A percentile compares a stretch with the other conserved stretches of the same genome.
phyloP scores from a whole-genome alignment of 2,797 vertebrate genomes.

The Coracias cyanogaster region DNA sequence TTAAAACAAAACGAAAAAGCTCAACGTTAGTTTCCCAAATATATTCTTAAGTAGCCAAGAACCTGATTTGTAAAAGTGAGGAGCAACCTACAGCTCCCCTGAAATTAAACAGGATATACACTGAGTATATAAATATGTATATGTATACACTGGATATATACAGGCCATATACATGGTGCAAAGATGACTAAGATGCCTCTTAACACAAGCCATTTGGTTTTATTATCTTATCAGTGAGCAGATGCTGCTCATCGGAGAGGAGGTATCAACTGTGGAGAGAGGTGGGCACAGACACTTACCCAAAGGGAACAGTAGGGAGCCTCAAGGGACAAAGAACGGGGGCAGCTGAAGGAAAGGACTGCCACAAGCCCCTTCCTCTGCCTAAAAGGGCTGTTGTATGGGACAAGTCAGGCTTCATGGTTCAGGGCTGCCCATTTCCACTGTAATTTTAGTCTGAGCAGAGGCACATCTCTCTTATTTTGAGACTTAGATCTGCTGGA shows the following conservation, averaged over 20 bases:
- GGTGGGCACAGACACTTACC: background rate
- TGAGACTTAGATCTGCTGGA: background rate
- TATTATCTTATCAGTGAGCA: background rate
- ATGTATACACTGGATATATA: background rate
- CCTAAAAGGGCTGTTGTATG: background rate
- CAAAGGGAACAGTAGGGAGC: background rate
- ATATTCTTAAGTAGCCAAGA: background rate
- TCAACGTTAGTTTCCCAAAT: background rate
- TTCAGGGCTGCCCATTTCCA: background rate
- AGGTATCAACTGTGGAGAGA: background rate
- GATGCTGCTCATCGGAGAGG: background rate
- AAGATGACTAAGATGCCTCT: background rate
- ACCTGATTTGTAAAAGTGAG: background rate
- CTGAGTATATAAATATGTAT: accelerated
- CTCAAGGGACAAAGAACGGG: accelerated
- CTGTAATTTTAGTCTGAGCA: background rate
- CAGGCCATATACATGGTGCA: background rate
- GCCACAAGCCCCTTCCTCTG: background rate
- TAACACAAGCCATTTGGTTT: background rate
- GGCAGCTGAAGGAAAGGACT: background rate
- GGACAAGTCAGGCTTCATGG: accelerated
- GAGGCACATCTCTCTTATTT: background rate
- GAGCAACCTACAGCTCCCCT: background rate
- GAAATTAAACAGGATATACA: background rate
- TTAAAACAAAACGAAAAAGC: background rate